These are phyloP conservation scores for Tyria jacobaeae DNA, from an alignment of 2,888 invertebrate genomes.

Conservation along the genomic window DNA sequence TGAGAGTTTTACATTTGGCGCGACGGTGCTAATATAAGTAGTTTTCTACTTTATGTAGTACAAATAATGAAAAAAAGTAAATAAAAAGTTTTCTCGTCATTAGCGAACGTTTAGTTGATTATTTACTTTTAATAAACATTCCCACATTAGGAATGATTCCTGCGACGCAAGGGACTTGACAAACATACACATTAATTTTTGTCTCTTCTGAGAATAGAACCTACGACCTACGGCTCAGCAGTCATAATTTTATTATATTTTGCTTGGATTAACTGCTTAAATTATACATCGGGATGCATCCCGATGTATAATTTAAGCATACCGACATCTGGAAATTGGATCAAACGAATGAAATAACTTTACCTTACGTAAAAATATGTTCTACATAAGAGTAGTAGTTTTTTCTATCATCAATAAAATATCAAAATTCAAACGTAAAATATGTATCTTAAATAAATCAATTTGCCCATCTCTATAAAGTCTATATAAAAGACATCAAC, in stretches of 20 bases:
- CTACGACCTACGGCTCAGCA: no score
- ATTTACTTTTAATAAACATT: no score
- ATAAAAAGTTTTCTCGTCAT: constrained; percentile 7
- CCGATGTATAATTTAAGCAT: no score
- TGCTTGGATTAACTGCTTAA: no score
- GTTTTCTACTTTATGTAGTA: constrained; percentile 49
- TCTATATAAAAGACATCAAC: constrained; percentile 68
- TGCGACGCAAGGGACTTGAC: neutral
- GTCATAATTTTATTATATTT: no score
- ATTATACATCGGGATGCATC: no score
- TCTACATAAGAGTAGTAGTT: constrained; percentile 4
- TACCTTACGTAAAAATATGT: no score
- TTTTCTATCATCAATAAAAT: constrained; percentile 16
- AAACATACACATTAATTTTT: no score
- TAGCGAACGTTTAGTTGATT: constrained; percentile 3
- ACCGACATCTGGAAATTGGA: no score
- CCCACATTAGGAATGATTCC: no score
- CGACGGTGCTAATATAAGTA: constrained; percentile 62
- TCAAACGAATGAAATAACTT: no score
- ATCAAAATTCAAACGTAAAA: constrained; percentile 11
- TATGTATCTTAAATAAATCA: constrained; percentile 24
- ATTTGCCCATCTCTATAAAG: constrained; percentile 33
- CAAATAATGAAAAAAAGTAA: constrained; percentile 35
- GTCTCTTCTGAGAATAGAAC: no score
- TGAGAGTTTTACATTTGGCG: constrained; percentile 73